phyloP scores from a whole-genome alignment of 2,797 vertebrate species.

The Rhynchonycteris naso region DNA sequence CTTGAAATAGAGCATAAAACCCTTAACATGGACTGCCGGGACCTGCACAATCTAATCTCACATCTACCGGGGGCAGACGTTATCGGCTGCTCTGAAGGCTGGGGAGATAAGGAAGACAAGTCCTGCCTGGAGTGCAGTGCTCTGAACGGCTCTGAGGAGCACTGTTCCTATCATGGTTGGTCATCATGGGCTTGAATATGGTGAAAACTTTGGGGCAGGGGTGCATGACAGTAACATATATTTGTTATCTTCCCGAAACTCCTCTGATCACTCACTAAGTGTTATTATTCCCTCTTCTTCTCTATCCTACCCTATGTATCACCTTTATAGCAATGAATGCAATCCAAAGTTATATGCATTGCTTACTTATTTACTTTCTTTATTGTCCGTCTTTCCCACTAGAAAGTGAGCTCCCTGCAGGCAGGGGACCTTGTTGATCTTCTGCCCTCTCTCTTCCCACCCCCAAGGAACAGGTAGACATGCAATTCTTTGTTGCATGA shows the following conservation, averaged over 20 bases:
- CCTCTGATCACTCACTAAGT: neutral
- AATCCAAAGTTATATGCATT: neutral
- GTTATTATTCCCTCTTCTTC: neutral
- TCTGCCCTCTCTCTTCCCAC: neutral
- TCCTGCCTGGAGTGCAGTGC: neutral
- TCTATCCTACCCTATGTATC: neutral
- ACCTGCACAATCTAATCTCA: neutral
- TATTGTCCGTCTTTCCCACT: neutral
- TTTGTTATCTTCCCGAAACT: neutral
- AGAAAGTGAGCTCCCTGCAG: neutral
- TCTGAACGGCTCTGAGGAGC: neutral
- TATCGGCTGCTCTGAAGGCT: neutral
- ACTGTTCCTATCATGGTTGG: neutral
- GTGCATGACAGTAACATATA: neutral
- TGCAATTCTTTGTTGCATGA: neutral
- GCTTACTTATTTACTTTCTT: neutral
- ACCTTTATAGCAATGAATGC: neutral
- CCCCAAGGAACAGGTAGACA: neutral
- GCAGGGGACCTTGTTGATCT: neutral
- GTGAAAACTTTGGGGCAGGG: neutral
- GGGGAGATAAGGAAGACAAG: neutral
- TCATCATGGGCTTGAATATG: neutral
- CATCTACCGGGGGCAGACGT: neutral
- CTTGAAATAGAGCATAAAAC: conserved; percentile 5
- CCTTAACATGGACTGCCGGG: neutral